Base-by-base conservation (phyloP, 2,888 invertebrate species). In the Archaeoteleia sp. region DNA sequence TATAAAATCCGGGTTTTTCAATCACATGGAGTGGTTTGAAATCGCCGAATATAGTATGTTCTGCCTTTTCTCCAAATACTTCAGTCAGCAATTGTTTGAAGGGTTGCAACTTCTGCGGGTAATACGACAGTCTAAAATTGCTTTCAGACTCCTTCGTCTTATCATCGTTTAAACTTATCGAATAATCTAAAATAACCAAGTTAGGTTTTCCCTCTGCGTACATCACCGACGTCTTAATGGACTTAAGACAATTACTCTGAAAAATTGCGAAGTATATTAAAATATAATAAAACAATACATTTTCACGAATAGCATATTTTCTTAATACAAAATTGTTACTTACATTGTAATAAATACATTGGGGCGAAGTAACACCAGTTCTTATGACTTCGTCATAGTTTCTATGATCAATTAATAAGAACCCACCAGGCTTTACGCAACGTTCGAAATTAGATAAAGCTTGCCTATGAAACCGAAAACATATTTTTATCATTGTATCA, bases 321-420 rank as follows among this genome's bases (percentile, higher is more conserved):
- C n/a, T n/a, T n/a, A 34, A 39, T 27, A 8, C 15, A 30, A 14
- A 25, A 23, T 25, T 42, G 20, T 12, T 34, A 58, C 91, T 91
- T 86, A 95, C 95, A 82, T 95, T 95, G 78, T 96, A 95, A 86
- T 95, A 96, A 78, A 95, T 91, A 78, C 93, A 94, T 83, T 94
- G 93, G 23, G 92, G 88, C 0, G 95, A 95, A 1, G 94, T 93
- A 5, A 88, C 87, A 2, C 95, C 95, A 9, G 88, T 89, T 54
- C 90, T 90, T 71, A 95, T 89, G 68, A 95, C 94, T 79, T 89
- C 89, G 79, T 96, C 96, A 73, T 95, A 96, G 83, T 96, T 96
- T 78, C 95, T 90, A 78, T 96, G 96, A 84, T 96, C 95, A 46
- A 96, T 95, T 42, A 95, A 86, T 35, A 96, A 86, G 8, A 95